Evolutionary conservation across 1,140 invertebrate species (phyloP), one percentile per base, ranked within the genome.

Genomic region (Cecropterus lyciades): DNA sequence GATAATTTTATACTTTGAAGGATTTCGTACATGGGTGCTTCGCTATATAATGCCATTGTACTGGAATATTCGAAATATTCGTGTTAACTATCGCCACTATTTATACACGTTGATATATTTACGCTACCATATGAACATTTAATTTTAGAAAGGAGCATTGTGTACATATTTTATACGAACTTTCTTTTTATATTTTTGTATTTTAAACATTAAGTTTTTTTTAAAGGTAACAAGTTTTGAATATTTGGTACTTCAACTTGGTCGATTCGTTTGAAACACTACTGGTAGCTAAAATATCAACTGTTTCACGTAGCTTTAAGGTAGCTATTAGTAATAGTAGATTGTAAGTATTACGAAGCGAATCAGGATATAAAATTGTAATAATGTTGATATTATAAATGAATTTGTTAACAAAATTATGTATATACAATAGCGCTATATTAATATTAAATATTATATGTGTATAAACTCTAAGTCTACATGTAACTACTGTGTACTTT

Each of bases 31-130:
- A 56, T 55, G 30, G 70, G 66, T 72, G 68, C 55, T 65, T 66
- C 66, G 10, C 13, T 14, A 13, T 42, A 57, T 74, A 73, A 81
- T 78, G 79, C 73, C 77, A 78, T 81, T 71, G 55, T 73, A 76
- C 70, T 76, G 77, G 66, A 55, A 65, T 70, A 68, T 69, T 69
- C 48, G 42, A 65, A 14, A 33, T 72, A 64, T 52, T 62, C 42
- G 49, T 57, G 24, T 45, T 37, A 65, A 15, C 53, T 52, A 16
- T 56, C 27, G 48, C 30, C 46, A 33, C 27, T 60, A 49, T 60
- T 49, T 49, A 60, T 30, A 48, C 24, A 40, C 30, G 27, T 60
- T 49, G 45, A 49, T 49, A 48, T 60, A 46, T 48, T 60, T 30
- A 49, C 15, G 27, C 57, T 60, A 48, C 27, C 24, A 3, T 9